Conservation (phyloP, 2,113 vertebrate genomes). For the Syngnathoides biaculeatus region DNA sequence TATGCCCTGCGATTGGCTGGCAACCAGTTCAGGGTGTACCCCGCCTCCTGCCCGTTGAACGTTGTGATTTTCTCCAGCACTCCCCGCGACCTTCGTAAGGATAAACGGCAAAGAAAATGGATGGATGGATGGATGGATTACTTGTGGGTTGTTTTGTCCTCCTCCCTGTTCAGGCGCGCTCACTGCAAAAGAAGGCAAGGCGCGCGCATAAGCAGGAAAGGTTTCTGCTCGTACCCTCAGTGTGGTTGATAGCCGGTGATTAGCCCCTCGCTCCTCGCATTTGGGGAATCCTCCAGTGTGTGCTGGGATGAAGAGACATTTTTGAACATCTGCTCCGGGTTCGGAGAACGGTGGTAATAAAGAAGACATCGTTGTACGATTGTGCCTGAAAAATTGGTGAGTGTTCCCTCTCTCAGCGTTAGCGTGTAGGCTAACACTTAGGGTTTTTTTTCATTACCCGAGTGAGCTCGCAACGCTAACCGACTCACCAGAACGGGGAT, state of each 20-base stretch:
- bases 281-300: background rate
- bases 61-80: too few species aligned
- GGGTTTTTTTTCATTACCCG: background rate
- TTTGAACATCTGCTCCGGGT: background rate
- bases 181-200: too few species aligned
- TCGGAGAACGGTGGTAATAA: background rate
- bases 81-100: too few species aligned
- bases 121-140: too few species aligned
- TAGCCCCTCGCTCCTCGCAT: background rate
- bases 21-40: too few species aligned
- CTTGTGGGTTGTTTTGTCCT: too few species aligned
- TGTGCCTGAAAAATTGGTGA: background rate
- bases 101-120: too few species aligned
- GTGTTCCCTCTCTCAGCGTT: background rate
- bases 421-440: background rate
- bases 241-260: background rate
- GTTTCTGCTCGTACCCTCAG: background rate
- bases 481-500: conserved; percentile 1
- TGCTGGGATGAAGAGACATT: background rate
- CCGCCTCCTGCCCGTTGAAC: too few species aligned
- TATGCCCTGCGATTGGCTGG: too few species aligned
- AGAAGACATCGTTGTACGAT: background rate
- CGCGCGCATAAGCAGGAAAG: background rate
- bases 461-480: background rate
- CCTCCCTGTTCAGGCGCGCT: background rate